These are phyloP conservation scores for Macrophya annulata DNA, from an alignment of 2,888 invertebrate genomes.

Conservation along the genomic window DNA sequence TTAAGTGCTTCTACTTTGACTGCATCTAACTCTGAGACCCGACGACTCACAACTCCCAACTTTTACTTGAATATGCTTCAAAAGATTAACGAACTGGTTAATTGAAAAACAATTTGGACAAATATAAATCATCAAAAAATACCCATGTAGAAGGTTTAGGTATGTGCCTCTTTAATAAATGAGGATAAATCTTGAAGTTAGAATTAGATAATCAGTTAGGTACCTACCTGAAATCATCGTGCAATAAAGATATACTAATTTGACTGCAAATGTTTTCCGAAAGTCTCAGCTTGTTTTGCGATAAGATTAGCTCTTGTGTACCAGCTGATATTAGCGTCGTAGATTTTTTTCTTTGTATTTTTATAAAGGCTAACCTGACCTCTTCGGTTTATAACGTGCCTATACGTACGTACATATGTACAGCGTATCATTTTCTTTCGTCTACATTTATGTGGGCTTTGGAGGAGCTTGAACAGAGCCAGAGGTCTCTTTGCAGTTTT, in stretches of 20 bases:
- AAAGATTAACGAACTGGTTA: too few species aligned
- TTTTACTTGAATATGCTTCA: too few species aligned
- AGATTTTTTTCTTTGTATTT: not conserved
- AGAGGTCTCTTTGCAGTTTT: not conserved
- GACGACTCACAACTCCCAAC: too few species aligned
- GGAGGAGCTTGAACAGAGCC: not conserved
- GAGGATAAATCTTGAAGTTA: not conserved
- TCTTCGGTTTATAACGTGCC: constrained; percentile 5
- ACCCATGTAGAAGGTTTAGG: too few species aligned
- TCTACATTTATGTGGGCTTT: not conserved
- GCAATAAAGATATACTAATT: constrained; percentile 20
- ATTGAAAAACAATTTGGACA: not conserved
- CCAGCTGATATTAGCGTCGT: not conserved
- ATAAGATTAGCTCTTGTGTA: constrained; percentile 33
- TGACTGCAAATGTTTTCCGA: constrained; percentile 27
- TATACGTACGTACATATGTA: not conserved
- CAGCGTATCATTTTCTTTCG: not conserved
- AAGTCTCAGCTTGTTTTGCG: constrained; percentile 26
- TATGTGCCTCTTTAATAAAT: too few species aligned
- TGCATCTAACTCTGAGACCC: too few species aligned
- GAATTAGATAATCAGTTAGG: too few species aligned
- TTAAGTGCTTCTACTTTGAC: too few species aligned
- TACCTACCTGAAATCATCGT: not conserved
- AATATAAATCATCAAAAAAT: not conserved
- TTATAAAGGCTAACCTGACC: constrained; percentile 7